Base-by-base conservation (phyloP, 2,888 invertebrate genomes). In the Coenonympha arcania region DNA sequence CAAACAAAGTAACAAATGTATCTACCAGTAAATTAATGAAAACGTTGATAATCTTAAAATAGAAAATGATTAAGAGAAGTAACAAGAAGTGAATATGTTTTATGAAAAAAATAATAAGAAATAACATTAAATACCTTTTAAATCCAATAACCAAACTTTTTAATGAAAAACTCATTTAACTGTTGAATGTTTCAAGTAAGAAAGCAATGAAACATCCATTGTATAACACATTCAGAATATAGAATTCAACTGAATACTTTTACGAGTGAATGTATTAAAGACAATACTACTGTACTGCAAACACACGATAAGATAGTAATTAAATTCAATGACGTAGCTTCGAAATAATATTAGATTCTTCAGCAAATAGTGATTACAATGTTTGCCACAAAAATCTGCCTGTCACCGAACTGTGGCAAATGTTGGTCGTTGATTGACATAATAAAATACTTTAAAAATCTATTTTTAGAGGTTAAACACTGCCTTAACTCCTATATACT, bases 171-270 rank as follows among this genome's bases (percentile, higher is more conserved):
- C 40, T 61, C 60, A 66, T 58, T 59, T 54, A 36, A 63, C 39
- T 18, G 60, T 58, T 3, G 56, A 61, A 55, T 64, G 56, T 39
- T 59, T 61, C 16, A 57, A 52, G 34, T 55, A 48, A 13, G 47
- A 52, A 19, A 52, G 52, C 33, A 56, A 26, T 19, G 40, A 40
- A 30, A 55, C 37, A 31, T 28, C 46, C 54, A 59, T 62, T 42
- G 13, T 22, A n/a, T 13, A n/a, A 40, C 50, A 41, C 8, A 30
- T 20, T 45, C 34, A 41, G 11, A 26, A 26, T 40, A 6, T 11
- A 48, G 34, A 34, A 15, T 6, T 28, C 20, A 31, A 50, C 55
- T 50, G 15, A 44, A 34, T 41, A 47, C 6, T 48, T 22, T 28
- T 11, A 18, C 16, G n/a, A 33, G 28, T 16, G 13, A 36, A 44